A percentile compares a stretch with the other conserved stretches of the same genome.
Conservation (phyloP, 1,140 invertebrate genomes). For the Anastrepha ludens region DNA sequence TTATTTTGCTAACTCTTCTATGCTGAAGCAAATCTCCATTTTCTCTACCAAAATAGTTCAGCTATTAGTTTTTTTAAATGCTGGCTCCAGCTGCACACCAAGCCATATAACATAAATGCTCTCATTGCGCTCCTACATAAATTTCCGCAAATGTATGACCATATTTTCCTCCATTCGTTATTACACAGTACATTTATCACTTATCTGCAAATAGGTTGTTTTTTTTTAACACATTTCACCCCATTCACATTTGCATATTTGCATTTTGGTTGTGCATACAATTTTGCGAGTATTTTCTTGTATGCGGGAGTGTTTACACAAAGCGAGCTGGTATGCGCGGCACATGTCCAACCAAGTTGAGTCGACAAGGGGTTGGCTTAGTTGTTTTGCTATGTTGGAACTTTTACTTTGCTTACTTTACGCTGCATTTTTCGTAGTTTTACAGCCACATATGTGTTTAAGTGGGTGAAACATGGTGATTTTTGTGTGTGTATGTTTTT, state of each 20-base stretch:
- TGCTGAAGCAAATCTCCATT: no score
- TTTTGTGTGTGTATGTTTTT: not conserved
- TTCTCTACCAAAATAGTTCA: no score
- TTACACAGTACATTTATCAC: not conserved
- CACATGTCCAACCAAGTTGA: not conserved
- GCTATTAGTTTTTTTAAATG: no score
- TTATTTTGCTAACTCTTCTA: not conserved
- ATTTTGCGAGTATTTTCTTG: not conserved
- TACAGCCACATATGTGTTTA: not conserved
- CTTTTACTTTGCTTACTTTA: not conserved
- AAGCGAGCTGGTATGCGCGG: not conserved
- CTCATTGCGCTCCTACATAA: not conserved
- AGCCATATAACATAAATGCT: not conserved
- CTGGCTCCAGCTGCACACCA: not conserved
- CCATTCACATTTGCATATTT: conserved; percentile 36
- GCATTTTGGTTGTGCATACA: conserved; percentile 26
- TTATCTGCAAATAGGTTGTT: not conserved
- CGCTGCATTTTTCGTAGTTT: not conserved
- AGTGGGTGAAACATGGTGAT: not conserved
- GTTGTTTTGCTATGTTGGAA: not conserved
- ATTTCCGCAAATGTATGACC: not conserved
- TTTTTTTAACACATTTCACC: conserved; percentile 8
- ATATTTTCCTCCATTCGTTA: not conserved
- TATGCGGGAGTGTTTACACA: not conserved
- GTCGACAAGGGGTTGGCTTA: not conserved